These are phyloP conservation scores for Pipistrellus pipistrellus DNA, from an alignment of 2,797 vertebrate species.

Conservation along the genomic window DNA sequence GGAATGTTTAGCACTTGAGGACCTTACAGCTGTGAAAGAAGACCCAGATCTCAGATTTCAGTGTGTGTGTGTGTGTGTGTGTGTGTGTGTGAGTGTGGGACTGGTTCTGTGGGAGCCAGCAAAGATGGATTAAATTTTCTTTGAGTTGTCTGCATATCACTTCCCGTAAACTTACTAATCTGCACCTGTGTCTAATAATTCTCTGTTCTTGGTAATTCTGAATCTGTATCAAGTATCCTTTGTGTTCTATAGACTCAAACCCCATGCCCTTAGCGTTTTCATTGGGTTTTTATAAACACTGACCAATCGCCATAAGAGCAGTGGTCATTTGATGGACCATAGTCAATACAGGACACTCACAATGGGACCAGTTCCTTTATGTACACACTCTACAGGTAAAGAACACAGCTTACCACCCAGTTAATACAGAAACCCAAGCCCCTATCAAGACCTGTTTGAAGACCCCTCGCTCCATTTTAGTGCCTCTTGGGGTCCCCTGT, in stretches of 20 bases:
- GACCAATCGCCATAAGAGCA: background rate
- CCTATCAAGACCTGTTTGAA: background rate
- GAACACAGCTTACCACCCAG: background rate
- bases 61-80: too few species aligned
- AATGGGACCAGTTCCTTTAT: background rate
- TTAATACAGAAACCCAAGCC: too few species aligned
- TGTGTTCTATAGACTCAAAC: background rate
- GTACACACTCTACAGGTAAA: background rate
- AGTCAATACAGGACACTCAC: background rate
- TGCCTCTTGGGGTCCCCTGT: background rate
- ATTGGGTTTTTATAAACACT: background rate
- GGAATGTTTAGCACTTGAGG: background rate
- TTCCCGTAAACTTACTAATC: background rate
- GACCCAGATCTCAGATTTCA: background rate
- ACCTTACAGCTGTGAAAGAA: background rate
- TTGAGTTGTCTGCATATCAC: background rate
- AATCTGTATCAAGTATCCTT: background rate
- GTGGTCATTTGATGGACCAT: background rate
- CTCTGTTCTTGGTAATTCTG: background rate
- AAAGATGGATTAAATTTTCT: background rate
- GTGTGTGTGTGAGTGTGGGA: background rate
- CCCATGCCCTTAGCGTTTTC: background rate
- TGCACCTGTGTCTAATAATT: background rate
- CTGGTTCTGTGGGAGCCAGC: accelerated
- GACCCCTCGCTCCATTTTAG: background rate